Evolutionary conservation across 92 coral and sea anemone species (phyloP), one percentile per base, ranked within the genome.

Genomic region (Umimayanthus chanpuru): DNA sequence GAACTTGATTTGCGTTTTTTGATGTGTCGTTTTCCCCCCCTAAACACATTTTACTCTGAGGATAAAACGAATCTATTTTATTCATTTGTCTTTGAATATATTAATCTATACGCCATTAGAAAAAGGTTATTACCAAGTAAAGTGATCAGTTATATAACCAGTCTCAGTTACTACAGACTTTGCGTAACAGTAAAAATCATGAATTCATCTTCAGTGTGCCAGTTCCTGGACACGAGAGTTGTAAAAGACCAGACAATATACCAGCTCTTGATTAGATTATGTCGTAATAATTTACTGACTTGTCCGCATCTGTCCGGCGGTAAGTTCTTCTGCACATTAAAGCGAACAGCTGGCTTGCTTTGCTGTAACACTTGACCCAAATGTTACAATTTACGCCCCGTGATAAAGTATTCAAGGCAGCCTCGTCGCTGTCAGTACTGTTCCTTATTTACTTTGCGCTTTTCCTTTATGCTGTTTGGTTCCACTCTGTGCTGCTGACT

Each of bases 391-490:
- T 10, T 10, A 9, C n/a, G 40, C 39, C 26, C 40, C 77, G 79
- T 74, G 49, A 74, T 50, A 74, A 20, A 74, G 47, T 20, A 10
- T 9, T 74, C 50, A 50, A 18, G 39, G 40, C 79, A 32, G 26
- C 26, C 47, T 3, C 25, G 50, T 11, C 50, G 50, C 8, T 32
- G 36, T 32, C 36, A 32, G 72, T 6, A 36, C n/a, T 18, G 20
- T 4, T 7, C 43, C 20, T 76, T 67, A 87, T 87, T 92, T 93
- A 55, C 75, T 78, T 61, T 91, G 93, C 28, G 87, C 88, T 84
- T 93, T 95, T 85, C 91, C 90, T 77, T 90, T 91, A 20, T 70
- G 47, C 81, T 79, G 91, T 61, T 86, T 93, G 21, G 43, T 12
- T 23, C 77, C 86, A 82, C 40, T 83, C 23, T 44, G 76, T 26